phyloP scores from a whole-genome alignment of 2,113 vertebrate species.

The Grammomys dolichurus region DNA sequence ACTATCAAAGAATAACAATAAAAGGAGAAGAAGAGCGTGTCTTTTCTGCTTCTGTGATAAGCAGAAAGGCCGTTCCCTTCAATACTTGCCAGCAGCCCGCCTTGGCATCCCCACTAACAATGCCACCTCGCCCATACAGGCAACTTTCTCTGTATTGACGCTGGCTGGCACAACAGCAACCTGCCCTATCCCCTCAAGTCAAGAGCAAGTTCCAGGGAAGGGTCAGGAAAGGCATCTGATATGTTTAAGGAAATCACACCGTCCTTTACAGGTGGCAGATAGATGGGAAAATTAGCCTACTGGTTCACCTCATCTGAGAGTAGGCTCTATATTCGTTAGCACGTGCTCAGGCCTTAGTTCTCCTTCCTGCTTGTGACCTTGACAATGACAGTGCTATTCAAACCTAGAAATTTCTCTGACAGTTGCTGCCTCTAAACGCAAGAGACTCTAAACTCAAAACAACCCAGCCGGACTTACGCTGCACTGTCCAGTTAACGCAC shows the following conservation, averaged over 20 bases:
- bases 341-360: not conserved
- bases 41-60: not conserved
- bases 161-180: not conserved
- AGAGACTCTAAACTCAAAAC: not conserved
- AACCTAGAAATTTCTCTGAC: not conserved
- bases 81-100: not conserved
- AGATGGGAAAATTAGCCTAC: not conserved
- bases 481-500: not conserved
- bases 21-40: not conserved
- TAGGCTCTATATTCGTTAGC: not conserved
- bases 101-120: fast-evolving
- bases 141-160: not conserved
- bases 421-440: not conserved
- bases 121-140: not conserved
- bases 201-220: not conserved
- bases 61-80: not conserved
- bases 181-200: not conserved
- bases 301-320: not conserved
- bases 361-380: not conserved
- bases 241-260: fast-evolving
- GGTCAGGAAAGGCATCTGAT: not conserved
- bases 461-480: not conserved
- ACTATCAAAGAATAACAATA: not conserved
- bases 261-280: not conserved
- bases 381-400: not conserved